Conservation (phyloP, 2,113 vertebrate species). For the Ursus arctos region DNA sequence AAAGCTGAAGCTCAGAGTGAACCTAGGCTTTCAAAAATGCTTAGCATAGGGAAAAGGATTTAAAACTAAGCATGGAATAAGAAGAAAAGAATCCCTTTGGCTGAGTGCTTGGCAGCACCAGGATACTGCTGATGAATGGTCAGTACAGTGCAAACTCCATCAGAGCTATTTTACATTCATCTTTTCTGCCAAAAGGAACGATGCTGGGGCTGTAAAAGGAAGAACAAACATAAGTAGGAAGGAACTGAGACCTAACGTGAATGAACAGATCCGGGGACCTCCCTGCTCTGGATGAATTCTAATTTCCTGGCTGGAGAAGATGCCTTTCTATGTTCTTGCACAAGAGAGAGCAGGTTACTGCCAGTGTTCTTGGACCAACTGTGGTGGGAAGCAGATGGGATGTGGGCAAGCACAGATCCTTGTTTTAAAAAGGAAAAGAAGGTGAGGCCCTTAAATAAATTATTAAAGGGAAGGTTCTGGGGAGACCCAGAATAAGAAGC, state of each 20-base stretch:
- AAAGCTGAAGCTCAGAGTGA: constrained; percentile 46
- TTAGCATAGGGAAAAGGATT: constrained; percentile 37
- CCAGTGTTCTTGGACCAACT: neutral
- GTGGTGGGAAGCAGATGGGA: neutral
- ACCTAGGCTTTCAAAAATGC: constrained; percentile 36
- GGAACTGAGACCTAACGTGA: constrained; percentile 12
- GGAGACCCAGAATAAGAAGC: constrained; percentile 24
- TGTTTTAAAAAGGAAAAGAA: constrained; percentile 16
- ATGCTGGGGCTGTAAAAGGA: constrained; percentile 53
- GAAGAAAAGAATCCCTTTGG: constrained; percentile 66
- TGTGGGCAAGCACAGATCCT: neutral
- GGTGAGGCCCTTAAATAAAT: neutral
- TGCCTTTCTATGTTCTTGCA: neutral
- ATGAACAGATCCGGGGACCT: constrained; percentile 39
- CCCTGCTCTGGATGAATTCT: constrained; percentile 59
- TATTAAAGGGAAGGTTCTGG: neutral
- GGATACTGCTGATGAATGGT: constrained; percentile 66
- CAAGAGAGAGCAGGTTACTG: neutral
- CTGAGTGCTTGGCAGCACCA: constrained; percentile 41
- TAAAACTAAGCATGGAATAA: constrained; percentile 29
- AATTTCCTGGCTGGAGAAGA: constrained; percentile 53
- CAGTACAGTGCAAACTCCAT: constrained; percentile 23
- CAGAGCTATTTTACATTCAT: constrained; percentile 67
- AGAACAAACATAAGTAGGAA: constrained; percentile 62
- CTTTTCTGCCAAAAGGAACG: constrained; percentile 65